Evolutionary conservation across 2,113 vertebrate species (phyloP), one percentile per base, ranked within the genome.

Genomic region (Prionailurus bengalensis): DNA sequence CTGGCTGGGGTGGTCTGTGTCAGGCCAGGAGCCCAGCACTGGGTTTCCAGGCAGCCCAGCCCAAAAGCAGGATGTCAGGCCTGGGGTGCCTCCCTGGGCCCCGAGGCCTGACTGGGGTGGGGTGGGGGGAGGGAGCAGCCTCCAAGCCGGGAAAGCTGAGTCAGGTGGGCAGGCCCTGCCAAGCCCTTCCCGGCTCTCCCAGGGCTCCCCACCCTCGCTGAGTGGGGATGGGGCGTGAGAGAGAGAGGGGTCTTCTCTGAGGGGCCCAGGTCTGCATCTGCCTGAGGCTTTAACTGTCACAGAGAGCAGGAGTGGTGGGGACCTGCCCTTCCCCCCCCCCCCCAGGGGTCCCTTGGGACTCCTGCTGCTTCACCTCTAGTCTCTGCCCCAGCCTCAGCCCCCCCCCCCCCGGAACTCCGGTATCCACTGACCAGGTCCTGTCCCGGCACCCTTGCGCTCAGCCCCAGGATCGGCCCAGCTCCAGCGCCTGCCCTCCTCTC

Each of bases 121-220:
- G 91, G 21, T 11, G 15, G 84, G 78, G 81, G 51, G 27, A 55
- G 85, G 78, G 91, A 70, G 71, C 89, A 71, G 89, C 45, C 82
- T 76, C 23, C 13, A 13, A 42, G 21, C 94, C 10, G 17, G 97
- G 95, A 80, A 92, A 89, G 94, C 95, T 95, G 94, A 97, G 89
- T 96, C 94, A 96, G 53, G 90, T 88, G 58, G 97, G 66, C 81
- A 73, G 93, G 61, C 92, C 58, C 84, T 61, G 74, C 68, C 70
- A 3, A 51, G 36, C 80, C 78, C 86, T 93, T 97, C 80, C 94
- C 7, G 0, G 33, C 63, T 39, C 39, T 70, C 74, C 23, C 17
- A 17, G 5, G 58, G 31, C 81, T 82, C 68, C 83, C 70, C 17
- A 13, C 33, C 58, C 17, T 55, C 3, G 58, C 91, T 23, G 39